Conservation (phyloP, 2,888 invertebrate genomes). For the Calameuta idolon region DNA sequence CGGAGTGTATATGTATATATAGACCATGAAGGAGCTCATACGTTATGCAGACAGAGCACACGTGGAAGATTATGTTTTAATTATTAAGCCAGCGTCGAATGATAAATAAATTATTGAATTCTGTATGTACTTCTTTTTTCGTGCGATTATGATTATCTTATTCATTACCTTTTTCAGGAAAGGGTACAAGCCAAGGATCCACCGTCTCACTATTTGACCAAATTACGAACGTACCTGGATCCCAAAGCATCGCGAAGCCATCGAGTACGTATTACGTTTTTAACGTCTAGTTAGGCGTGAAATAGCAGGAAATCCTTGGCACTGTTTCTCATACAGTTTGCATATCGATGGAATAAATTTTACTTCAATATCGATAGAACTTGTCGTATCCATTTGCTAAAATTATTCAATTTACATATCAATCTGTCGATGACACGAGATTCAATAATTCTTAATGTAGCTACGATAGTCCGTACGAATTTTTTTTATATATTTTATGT, state of each 20-base stretch:
- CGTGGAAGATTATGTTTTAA: neutral
- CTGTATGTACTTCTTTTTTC: neutral
- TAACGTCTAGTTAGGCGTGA: conserved; percentile 4
- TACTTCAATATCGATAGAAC: conserved; percentile 24
- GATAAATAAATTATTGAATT: neutral
- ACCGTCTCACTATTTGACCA: conserved; percentile 95
- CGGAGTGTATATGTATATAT: neutral
- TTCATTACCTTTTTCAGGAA: conserved; percentile 75
- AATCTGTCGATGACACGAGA: neutral
- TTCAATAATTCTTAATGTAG: neutral
- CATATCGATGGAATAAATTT: neutral
- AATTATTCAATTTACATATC: neutral
- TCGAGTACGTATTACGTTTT: conserved; percentile 76
- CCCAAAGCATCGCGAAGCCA: conserved; percentile 96
- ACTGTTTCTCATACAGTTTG: neutral
- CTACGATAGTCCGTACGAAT: neutral
- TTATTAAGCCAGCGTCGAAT: neutral
- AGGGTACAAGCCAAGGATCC: conserved; percentile 98
- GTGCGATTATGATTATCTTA: neutral
- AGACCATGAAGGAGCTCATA: neutral
- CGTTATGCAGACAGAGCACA: neutral
- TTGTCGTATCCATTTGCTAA: conserved; percentile 15
- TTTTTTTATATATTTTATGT: conserved; percentile 6
- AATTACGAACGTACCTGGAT: conserved; percentile 94
- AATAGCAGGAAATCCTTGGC: conserved; percentile 21